phyloP scores from a whole-genome alignment of 2,113 vertebrate genomes.

The Phalacrocorax carbo region DNA sequence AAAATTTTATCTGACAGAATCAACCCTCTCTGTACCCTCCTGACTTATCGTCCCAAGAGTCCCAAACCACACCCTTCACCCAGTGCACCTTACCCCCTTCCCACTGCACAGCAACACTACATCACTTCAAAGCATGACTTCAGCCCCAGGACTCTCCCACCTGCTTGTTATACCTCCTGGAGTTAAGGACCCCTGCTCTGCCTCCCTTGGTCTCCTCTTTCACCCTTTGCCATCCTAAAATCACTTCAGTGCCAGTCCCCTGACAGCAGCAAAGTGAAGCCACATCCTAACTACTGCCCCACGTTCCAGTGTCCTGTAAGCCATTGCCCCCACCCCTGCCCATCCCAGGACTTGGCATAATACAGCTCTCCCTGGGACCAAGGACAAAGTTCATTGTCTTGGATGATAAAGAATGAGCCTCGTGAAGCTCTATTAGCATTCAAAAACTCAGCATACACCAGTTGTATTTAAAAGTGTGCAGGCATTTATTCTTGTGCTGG shows the following conservation, averaged over 20 bases:
- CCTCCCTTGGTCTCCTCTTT: neutral
- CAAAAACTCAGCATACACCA: neutral
- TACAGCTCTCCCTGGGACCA: neutral
- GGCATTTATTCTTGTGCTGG: neutral
- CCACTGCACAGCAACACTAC: neutral
- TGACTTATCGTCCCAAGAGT: neutral
- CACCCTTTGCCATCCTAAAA: neutral
- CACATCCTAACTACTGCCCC: neutral
- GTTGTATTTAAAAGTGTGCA: neutral
- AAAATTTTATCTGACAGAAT: neutral
- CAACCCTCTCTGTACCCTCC: neutral
- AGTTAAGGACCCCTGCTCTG: neutral
- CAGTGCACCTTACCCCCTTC: neutral
- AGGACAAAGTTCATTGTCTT: neutral
- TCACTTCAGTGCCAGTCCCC: neutral
- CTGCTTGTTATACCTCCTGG: fast-evolving
- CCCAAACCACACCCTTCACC: neutral
- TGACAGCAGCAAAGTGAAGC: neutral
- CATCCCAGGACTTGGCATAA: neutral
- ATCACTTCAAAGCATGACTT: neutral
- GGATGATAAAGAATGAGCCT: neutral
- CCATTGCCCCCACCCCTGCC: neutral
- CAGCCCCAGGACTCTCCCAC: neutral
- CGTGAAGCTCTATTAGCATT: neutral
- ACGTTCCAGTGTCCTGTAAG: neutral